These are phyloP conservation scores for Caenorhabditis imperialis DNA, from an alignment of 2,888 invertebrate species.

Conservation along the genomic window DNA sequence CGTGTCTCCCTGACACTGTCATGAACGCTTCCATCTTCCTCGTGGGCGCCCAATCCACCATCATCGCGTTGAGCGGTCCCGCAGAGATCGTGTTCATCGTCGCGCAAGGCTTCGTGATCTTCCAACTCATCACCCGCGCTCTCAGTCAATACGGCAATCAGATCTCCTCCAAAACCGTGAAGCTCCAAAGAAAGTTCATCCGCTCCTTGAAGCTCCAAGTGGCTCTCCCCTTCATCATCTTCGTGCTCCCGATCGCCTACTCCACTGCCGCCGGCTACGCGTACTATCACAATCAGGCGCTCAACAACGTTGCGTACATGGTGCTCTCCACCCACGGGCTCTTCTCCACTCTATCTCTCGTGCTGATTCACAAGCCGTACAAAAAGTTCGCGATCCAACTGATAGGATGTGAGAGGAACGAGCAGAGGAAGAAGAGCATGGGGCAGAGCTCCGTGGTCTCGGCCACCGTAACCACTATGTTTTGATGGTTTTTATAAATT, in stretches of 20 bases:
- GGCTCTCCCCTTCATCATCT: neutral
- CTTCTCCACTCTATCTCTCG: neutral
- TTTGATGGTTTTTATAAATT: too few species aligned
- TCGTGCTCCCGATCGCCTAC: neutral
- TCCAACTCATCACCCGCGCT: neutral
- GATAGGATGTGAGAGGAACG: too few species aligned
- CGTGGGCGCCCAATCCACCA: neutral
- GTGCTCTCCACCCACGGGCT: slow-evolving; percentile 4
- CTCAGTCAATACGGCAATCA: neutral
- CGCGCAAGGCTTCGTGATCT: neutral
- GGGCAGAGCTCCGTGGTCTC: too few species aligned
- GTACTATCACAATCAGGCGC: neutral
- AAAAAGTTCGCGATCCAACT: neutral
- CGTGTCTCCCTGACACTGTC: neutral
- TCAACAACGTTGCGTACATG: neutral
- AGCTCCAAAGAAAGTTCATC: slow-evolving; percentile 2
- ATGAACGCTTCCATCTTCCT: neutral
- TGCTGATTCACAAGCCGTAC: neutral
- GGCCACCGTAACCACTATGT: too few species aligned
- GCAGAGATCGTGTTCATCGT: neutral
- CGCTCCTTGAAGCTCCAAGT: neutral
- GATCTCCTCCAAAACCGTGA: neutral
- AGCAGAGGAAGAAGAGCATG: too few species aligned
- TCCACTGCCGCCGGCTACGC: too few species aligned
- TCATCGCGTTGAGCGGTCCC: neutral